A percentile compares a stretch with the other conserved stretches of the same genome.
Evolutionary conservation across 2,888 invertebrate species (phyloP).

Genomic region (Megaustenia siamemsis): DNA sequence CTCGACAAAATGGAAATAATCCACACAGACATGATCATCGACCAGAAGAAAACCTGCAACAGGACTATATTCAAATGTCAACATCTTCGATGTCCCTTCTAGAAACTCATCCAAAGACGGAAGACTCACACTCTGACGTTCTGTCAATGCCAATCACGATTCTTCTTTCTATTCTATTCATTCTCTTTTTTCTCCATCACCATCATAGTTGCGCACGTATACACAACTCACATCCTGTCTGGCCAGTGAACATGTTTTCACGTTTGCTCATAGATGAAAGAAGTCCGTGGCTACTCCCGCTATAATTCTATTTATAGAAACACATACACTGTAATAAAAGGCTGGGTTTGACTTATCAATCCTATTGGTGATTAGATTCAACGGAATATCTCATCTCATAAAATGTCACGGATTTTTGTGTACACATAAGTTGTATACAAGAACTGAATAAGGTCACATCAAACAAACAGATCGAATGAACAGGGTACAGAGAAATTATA

Average conservation of each 20-base stretch:
- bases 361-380: not conserved
- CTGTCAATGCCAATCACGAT: constrained; percentile 14
- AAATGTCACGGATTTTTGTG: too few species aligned
- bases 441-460: too few species aligned
- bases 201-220: not conserved
- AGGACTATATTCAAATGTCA: constrained; percentile 2
- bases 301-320: constrained; percentile 22
- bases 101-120: not conserved
- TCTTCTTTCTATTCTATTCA: too few species aligned
- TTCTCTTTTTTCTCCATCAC: too few species aligned
- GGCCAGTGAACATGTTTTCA: too few species aligned
- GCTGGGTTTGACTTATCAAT: not conserved
- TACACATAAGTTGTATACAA: too few species aligned
- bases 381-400: too few species aligned
- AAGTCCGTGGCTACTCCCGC: not conserved
- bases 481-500: too few species aligned
- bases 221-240: too few species aligned
- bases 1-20: not conserved
- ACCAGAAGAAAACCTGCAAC: not conserved
- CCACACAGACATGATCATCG: not conserved
- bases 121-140: not conserved
- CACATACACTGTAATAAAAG: constrained; percentile 4
- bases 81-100: constrained; percentile 22
- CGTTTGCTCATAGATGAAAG: too few species aligned
- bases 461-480: too few species aligned